A percentile compares a stretch with the other conserved stretches of the same genome.
These are phyloP conservation scores for Xiphophorus couchianus DNA, from an alignment of 2,113 vertebrate genomes.

Conservation along the genomic window DNA sequence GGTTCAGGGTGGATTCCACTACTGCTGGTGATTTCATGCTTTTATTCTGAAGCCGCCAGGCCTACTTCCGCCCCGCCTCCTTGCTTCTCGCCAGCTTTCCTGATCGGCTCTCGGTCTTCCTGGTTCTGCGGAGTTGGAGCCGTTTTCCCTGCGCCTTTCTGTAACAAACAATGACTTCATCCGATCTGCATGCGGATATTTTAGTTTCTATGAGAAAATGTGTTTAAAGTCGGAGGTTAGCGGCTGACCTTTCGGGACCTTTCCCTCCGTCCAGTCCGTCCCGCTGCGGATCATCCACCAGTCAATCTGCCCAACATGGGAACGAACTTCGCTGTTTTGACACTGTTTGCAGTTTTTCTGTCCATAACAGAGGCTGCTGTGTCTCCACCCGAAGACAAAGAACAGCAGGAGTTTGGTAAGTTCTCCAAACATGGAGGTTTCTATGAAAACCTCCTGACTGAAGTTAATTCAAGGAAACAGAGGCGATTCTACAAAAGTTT, in stretches of 20 bases:
- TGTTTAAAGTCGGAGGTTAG: not conserved
- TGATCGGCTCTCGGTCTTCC: conserved; percentile 34
- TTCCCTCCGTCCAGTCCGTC: not conserved
- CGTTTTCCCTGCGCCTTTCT: not conserved
- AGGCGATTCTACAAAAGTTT: not conserved
- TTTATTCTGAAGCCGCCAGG: conserved; percentile 18
- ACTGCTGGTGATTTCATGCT: not conserved
- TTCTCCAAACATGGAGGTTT: not conserved
- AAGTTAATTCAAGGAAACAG: not conserved
- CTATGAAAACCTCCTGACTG: not conserved
- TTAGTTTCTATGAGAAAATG: not conserved
- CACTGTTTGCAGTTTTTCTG: not conserved
- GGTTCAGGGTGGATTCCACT: not conserved
- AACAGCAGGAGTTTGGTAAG: conserved; percentile 26
- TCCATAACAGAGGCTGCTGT: conserved; percentile 1
- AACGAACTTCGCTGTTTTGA: not conserved
- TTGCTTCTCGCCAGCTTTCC: not conserved
- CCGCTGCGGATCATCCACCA: not conserved
- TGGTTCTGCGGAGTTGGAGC: conserved; percentile 20
- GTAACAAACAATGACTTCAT: not conserved
- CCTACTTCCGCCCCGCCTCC: conserved; percentile 8
- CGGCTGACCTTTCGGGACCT: not conserved
- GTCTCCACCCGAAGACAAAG: not conserved
- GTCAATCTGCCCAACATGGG: conserved; percentile 24
- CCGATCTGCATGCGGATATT: not conserved